These are phyloP conservation scores for Eulemur coronatus DNA, from an alignment of 2,797 vertebrate species.

Conservation along the genomic window DNA sequence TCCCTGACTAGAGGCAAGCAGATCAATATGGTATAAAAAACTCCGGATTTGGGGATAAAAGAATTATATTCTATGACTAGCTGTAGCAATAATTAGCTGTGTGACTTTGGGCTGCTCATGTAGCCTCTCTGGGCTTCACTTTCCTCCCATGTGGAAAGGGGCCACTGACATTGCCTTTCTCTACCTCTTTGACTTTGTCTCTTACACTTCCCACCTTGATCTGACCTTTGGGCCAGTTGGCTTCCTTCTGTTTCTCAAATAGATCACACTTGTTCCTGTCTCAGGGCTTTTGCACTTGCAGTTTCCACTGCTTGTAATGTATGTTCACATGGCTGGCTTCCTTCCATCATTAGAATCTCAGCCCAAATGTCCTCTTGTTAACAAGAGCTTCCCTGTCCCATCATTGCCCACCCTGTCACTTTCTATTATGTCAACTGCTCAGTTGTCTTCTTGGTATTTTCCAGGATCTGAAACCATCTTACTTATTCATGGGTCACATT, in stretches of 20 bases:
- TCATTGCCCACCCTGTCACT: not conserved
- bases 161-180: not conserved
- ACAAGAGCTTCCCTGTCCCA: not conserved
- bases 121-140: not conserved
- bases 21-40: not conserved
- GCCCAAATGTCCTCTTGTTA: not conserved
- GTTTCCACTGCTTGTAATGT: not conserved
- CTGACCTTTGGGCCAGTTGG: not conserved
- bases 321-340: not conserved
- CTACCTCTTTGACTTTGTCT: not conserved
- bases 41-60: not conserved
- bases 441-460: not conserved
- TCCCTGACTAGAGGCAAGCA: not conserved
- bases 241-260: not conserved
- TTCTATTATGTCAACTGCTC: not conserved
- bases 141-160: not conserved
- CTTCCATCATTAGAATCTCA: not conserved
- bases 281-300: not conserved
- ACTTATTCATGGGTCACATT: not conserved
- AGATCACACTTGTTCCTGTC: not conserved
- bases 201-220: not conserved
- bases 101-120: not conserved
- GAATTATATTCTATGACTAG: not conserved
- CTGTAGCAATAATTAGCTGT: not conserved
- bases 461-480: not conserved